phyloP scores from a whole-genome alignment of 2,888 invertebrate genomes.

The Tetropium fuscum region DNA sequence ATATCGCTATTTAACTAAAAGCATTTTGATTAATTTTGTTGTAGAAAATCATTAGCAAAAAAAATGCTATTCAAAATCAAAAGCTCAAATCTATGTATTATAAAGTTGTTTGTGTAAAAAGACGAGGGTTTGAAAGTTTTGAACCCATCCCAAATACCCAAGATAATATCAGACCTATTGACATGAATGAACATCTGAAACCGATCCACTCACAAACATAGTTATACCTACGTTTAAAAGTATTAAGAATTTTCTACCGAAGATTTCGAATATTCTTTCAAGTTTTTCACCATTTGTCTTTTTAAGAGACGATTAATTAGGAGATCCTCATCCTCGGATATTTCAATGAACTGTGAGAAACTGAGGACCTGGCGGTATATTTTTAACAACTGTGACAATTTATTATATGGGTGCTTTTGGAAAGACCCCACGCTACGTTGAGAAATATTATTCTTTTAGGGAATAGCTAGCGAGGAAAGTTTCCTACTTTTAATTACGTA shows the following conservation, averaged over 20 bases:
- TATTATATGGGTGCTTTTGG: not conserved
- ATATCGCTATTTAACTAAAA: too few species aligned
- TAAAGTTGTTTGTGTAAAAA: not conserved
- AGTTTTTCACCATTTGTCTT: constrained; percentile 32
- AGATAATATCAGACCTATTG: constrained; percentile 51
- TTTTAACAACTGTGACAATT: constrained; percentile 12
- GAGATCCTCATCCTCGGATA: constrained; percentile 20
- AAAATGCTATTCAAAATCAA: not conserved
- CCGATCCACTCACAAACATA: constrained; percentile 44
- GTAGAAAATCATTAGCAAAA: too few species aligned
- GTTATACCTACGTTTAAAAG: constrained; percentile 46
- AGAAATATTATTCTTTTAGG: too few species aligned
- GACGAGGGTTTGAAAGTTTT: constrained; percentile 24
- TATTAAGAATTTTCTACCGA: constrained; percentile 37
- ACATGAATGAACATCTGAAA: constrained; percentile 54
- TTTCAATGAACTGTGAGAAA: constrained; percentile 35
- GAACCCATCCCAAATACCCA: constrained; percentile 52
- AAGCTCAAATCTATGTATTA: not conserved
- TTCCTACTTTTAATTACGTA: too few species aligned
- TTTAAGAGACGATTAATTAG: constrained; percentile 35
- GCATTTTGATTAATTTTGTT: too few species aligned
- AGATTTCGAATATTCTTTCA: constrained; percentile 22
- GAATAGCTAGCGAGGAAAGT: too few species aligned
- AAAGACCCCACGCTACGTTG: not conserved
- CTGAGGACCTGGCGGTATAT: constrained; percentile 16